phyloP scores from a whole-genome alignment of 2,113 vertebrate genomes.

The Nansenia antarctica region DNA sequence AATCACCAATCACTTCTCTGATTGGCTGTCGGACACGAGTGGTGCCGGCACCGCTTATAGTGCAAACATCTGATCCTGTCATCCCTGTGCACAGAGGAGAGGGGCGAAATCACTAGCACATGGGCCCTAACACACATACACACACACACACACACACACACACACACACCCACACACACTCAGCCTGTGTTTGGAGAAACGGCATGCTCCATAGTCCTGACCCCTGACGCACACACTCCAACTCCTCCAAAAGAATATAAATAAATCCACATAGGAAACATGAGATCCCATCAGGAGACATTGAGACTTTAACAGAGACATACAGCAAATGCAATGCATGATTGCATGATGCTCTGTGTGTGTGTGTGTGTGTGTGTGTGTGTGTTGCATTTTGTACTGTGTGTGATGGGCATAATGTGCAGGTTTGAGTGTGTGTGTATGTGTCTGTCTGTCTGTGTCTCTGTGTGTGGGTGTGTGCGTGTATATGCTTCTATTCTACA shows the following conservation, averaged over 20 bases:
- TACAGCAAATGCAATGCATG: background rate
- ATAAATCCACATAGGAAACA: slow-evolving; percentile 54
- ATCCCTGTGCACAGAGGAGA: slow-evolving; percentile 46
- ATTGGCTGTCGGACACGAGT: slow-evolving; percentile 49
- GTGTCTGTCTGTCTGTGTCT: background rate
- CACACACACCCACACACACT: too few relatives aligned
- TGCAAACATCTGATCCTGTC: slow-evolving; percentile 58
- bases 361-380: slow-evolving; percentile 5
- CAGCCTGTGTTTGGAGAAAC: slow-evolving; percentile 54
- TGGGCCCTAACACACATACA: slow-evolving; percentile 52
- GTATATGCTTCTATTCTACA: slow-evolving; percentile 48
- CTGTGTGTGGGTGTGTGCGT: slow-evolving; percentile 13
- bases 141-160: background rate
- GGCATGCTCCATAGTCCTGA: slow-evolving; percentile 37
- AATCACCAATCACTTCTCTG: slow-evolving; percentile 41
- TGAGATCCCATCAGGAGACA: slow-evolving; percentile 35
- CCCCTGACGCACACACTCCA: slow-evolving; percentile 29
- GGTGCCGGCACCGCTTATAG: slow-evolving; percentile 37
- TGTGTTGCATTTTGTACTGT: background rate
- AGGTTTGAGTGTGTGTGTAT: background rate
- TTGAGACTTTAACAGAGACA: slow-evolving; percentile 5
- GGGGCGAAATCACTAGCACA: slow-evolving; percentile 71
- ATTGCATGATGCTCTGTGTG: background rate
- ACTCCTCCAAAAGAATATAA: slow-evolving; percentile 49
- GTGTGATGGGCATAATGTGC: slow-evolving; percentile 23